phyloP scores from a whole-genome alignment of 2,888 invertebrate species.

The Gnatocerus cornutus region DNA sequence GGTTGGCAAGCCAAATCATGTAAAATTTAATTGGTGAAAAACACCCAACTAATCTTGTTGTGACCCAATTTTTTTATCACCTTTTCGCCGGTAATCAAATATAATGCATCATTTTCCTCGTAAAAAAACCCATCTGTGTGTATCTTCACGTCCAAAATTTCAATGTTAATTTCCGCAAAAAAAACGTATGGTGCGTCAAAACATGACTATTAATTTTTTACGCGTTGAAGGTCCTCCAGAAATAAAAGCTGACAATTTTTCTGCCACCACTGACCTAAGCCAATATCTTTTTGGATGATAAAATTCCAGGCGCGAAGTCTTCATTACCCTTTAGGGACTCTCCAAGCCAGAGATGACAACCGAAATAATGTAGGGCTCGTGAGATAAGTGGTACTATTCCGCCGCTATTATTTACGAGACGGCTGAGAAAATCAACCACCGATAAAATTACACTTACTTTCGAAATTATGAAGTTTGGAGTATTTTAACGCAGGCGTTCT shows the following conservation, averaged over 20 bases:
- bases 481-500: neutral
- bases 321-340: slow-evolving; percentile 11
- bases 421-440: neutral
- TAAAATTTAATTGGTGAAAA: neutral
- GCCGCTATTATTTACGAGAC: neutral
- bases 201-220: slow-evolving; percentile 18
- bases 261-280: slow-evolving; percentile 20
- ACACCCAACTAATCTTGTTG: slow-evolving; percentile 11
- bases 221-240: neutral
- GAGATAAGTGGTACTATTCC: slow-evolving; percentile 6
- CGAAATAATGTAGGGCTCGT: slow-evolving; percentile 17
- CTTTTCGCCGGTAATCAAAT: slow-evolving; percentile 11
- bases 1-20: neutral
- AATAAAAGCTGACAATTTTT: slow-evolving; percentile 7
- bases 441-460: slow-evolving; percentile 22
- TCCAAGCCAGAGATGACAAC: slow-evolving; percentile 12
- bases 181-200: slow-evolving; percentile 10
- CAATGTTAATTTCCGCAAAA: neutral
- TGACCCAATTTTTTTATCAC: slow-evolving; percentile 11
- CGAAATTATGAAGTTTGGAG: neutral
- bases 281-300: neutral
- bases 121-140: neutral
- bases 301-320: neutral
- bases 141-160: slow-evolving; percentile 3
- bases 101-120: slow-evolving; percentile 18